phyloP scores from a whole-genome alignment of 2,113 vertebrate species.

The Ceyx melanurus region DNA sequence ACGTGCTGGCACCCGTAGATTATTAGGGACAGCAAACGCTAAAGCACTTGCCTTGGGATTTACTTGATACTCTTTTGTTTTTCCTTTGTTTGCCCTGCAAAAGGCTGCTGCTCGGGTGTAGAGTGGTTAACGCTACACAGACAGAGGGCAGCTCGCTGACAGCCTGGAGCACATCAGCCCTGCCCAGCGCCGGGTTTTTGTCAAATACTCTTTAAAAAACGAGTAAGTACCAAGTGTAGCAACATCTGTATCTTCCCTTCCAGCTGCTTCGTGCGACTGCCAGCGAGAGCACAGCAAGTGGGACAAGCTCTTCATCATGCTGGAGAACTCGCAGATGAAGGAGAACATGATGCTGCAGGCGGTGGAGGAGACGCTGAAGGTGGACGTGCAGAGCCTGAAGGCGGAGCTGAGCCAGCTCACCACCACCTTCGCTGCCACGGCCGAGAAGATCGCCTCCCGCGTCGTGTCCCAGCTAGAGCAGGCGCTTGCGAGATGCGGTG shows the following conservation, averaged over 20 bases:
- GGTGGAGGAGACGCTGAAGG: conserved; percentile 80
- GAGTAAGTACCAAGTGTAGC: background rate
- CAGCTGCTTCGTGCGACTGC: conserved; percentile 79
- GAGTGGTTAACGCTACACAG: background rate
- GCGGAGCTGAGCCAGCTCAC: conserved; percentile 82
- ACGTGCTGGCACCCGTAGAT: background rate
- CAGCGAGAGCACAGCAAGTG: conserved; percentile 83
- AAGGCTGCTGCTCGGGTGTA: background rate
- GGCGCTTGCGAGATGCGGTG: conserved; percentile 60
- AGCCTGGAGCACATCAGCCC: background rate
- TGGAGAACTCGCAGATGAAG: conserved; percentile 97
- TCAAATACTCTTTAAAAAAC: background rate
- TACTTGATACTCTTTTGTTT: background rate
- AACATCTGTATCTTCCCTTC: background rate
- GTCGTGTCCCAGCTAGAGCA: conserved; percentile 66
- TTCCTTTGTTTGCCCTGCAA: background rate
- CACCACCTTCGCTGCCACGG: conserved; percentile 48
- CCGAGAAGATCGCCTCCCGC: conserved; percentile 68
- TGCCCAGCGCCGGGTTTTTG: background rate
- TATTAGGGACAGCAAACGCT: background rate
- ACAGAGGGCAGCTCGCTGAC: background rate
- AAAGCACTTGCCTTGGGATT: background rate
- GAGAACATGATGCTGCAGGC: conserved; percentile 92
- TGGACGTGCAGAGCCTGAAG: conserved; percentile 82
- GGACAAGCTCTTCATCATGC: conserved; percentile 97